Evolutionary conservation across 2,797 vertebrate genomes (phyloP), one percentile per base, ranked within the genome.

Genomic region (Spinus pinus): DNA sequence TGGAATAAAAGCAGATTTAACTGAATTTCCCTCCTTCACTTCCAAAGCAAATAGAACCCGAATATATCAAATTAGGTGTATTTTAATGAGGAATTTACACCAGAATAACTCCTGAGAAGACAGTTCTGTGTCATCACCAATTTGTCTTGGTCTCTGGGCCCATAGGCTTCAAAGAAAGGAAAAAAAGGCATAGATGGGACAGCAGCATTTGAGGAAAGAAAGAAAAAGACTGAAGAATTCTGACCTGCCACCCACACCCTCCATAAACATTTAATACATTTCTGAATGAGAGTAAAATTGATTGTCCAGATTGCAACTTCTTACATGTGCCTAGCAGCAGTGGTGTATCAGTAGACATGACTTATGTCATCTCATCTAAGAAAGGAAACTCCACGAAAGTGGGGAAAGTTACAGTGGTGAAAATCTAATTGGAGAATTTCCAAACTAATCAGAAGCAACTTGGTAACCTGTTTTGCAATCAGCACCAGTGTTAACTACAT

Each of bases 351-450:
- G 14, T 46, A 62, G 21, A 75, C 9, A 28, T 14, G 28, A 14
- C 16, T 50, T 33, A 54, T n/a, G 14, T 56, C 7, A 56, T 35
- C 13, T 58, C 10, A 33, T 30, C 18, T 39, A 54, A 66, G 21
- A 58, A 24, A 19, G 2, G 7, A 42, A 6, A 2, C 3, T 22
- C 9, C 1, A 3, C 1, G 1, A 20, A 84, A 42, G 10, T 47
- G n/a, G 13, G 27, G 54, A 64, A 51, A 18, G 37, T 41, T 54
- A 27, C 6, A 22, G 8, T 10, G 7, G 4, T 70, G 16, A 84
- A 89, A 74, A 58, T 24, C 13, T 50, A 35, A n/a, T 1, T 47
- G 15, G 20, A 41, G 25, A 77, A 28, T 22, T 86, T 71, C 19
- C 15, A 71, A 37, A 14, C 12, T 54, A 27, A 50, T 46, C 3